Evolutionary conservation across 2,113 vertebrate species (phyloP).

Genomic region (Sander lucioperca): DNA sequence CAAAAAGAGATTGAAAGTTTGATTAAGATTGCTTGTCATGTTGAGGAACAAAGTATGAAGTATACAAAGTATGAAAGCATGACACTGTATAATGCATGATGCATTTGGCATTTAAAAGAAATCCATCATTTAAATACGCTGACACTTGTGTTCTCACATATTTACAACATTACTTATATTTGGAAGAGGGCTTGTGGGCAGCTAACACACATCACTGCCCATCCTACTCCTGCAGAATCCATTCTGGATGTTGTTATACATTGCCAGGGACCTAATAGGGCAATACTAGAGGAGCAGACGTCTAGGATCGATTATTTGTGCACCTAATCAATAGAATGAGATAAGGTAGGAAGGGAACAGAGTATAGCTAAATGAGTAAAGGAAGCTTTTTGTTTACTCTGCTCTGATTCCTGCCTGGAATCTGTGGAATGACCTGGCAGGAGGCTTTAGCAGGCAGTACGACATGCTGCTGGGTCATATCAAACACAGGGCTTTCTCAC

Average conservation of each 20-base stretch:
- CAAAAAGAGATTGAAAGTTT: constrained; percentile 6
- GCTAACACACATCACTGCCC: neutral
- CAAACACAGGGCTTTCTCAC: constrained; percentile 21
- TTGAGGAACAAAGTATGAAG: neutral
- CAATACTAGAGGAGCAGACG: neutral
- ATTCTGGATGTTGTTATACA: constrained; percentile 9
- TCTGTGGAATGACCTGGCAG: constrained; percentile 44
- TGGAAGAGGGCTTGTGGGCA: neutral
- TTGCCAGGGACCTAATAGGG: neutral
- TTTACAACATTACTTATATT: constrained; percentile 12
- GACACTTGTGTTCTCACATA: neutral
- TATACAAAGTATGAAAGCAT: neutral
- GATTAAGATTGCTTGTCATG: neutral
- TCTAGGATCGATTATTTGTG: neutral
- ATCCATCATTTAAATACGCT: neutral
- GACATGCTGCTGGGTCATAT: constrained; percentile 16
- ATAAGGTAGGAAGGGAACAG: neutral
- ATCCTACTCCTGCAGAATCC: constrained; percentile 10
- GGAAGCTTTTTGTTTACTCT: constrained; percentile 32
- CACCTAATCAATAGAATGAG: constrained; percentile 27
- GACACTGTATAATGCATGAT: neutral
- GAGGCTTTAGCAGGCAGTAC: neutral
- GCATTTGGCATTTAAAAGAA: neutral
- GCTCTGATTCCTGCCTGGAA: constrained; percentile 44
- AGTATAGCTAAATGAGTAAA: neutral